phyloP scores from a whole-genome alignment of 2,797 vertebrate genomes.

The Thalassophryne amazonica region DNA sequence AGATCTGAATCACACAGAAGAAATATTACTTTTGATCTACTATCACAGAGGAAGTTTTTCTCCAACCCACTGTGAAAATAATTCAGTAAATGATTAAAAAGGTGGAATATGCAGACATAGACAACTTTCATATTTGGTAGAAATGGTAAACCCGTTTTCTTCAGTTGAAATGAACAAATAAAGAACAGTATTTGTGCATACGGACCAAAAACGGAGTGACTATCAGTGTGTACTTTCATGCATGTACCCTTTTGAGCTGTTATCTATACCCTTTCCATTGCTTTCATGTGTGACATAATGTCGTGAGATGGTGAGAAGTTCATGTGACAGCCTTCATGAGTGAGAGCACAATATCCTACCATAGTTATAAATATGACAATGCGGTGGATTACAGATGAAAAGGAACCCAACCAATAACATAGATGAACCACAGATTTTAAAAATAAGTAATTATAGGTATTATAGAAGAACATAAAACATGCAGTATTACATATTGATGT shows the following conservation, averaged over 20 bases:
- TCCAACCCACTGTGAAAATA: no score
- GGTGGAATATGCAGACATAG: no score
- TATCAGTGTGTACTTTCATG: not conserved
- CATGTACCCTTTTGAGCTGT: not conserved
- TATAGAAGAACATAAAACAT: no score
- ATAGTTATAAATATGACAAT: not conserved
- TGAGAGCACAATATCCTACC: slow-evolving; percentile 1
- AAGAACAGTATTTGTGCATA: no score
- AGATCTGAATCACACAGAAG: not conserved
- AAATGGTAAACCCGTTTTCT: no score
- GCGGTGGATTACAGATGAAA: not conserved
- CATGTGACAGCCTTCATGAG: slow-evolving; percentile 1
- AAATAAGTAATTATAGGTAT: no score
- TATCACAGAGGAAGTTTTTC: not conserved
- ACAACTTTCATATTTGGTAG: no score
- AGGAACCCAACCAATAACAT: no score
- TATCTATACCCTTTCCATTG: not conserved
- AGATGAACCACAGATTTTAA: no score
- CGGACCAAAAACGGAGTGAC: not conserved
- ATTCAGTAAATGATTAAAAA: no score
- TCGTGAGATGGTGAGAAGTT: not conserved
- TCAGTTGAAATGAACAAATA: no score
- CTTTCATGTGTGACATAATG: slow-evolving; percentile 12
- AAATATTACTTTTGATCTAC: not conserved
- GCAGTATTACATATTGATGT: slow-evolving; percentile 5